Base-by-base conservation (phyloP, 2,888 invertebrate species). In the Hetaerina titia region DNA sequence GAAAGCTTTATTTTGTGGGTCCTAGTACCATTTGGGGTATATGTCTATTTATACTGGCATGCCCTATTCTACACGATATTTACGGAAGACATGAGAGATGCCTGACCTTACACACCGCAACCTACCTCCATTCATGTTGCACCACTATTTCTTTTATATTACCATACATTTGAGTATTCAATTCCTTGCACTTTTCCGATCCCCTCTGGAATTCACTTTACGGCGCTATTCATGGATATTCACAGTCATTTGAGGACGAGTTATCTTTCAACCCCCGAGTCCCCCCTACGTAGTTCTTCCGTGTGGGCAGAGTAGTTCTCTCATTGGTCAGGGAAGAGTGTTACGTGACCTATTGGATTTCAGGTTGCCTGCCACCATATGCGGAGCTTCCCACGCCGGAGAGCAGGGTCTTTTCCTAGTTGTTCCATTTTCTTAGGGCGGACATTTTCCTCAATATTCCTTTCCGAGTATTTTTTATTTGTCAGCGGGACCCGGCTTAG, bases 281-380 rank as follows among this genome's bases (percentile, higher is more conserved):
- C 5, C 7, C 81, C 31, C 1, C 81, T 31, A n/a, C n/a, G n/a
- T n/a, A 25, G 31, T 13, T 11, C 11, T 31, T 25, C 81, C 25
- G 81, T 15, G 31, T 31, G 31, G n/a, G n/a, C 69, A 31, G 81
- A 6, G 81, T 31, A 31, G 81, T 25, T 11, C 31, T 81, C 31
- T 31, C 31, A 81, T 31, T 31, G 2, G 2, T 31, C 58, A 31
- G 9, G n/a, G 58, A 89, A 15, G n/a, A n/a, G 56, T 57, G 89
- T 56, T n/a, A n/a, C 89, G 89, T 56, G 58, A 89, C 89, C 57
- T 89, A 89, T 57, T 58, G 89, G 89, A 89, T 89, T 89, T 89
- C 89, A 58, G n/a, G 57, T 22, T 57, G 57, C n/a, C 81, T 81
- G 81, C 81, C 25, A 81, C 57, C 89, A 89, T 89, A 5, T 89